phyloP scores from a whole-genome alignment of 2,113 vertebrate genomes.

The Eira barbara region DNA sequence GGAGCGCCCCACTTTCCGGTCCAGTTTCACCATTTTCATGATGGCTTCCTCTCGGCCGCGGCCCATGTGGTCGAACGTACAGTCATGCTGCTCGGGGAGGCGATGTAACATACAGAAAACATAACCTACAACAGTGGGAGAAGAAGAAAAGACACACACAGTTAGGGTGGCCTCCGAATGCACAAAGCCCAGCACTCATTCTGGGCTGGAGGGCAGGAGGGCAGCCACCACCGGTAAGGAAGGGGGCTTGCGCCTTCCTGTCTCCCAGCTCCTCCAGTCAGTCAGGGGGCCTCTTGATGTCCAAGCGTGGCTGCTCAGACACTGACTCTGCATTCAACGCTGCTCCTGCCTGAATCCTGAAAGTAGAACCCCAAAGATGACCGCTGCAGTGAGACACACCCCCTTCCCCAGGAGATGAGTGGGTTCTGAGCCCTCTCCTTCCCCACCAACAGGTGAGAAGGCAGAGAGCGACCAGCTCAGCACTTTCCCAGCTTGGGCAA shows the following conservation, averaged over 20 bases:
- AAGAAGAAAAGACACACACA: not conserved
- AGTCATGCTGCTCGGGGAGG: constrained; percentile 97
- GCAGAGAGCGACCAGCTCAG: not conserved
- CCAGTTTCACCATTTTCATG: constrained; percentile 99
- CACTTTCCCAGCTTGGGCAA: not conserved
- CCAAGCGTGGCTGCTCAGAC: not conserved
- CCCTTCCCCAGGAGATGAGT: not conserved
- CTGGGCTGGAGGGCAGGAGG: not conserved
- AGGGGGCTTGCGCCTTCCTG: accelerated
- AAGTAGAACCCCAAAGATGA: too few relatives aligned
- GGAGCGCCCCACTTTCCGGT: constrained; percentile 98
- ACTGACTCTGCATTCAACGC: too few relatives aligned
- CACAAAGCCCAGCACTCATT: not conserved
- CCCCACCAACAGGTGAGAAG: accelerated
- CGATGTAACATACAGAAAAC: constrained; percentile 99
- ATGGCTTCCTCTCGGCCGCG: constrained; percentile 97
- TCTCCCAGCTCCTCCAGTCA: not conserved
- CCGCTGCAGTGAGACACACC: not conserved
- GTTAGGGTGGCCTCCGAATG: not conserved
- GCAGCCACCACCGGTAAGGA: accelerated
- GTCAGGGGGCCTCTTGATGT: not conserved
- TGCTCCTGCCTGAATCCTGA: not conserved
- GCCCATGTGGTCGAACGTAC: constrained; percentile 98
- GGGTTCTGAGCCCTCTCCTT: not conserved
- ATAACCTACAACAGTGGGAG: constrained; percentile 84